These are phyloP conservation scores for Ceratina japonica DNA, from an alignment of 1,140 invertebrate genomes.

Conservation along the genomic window DNA sequence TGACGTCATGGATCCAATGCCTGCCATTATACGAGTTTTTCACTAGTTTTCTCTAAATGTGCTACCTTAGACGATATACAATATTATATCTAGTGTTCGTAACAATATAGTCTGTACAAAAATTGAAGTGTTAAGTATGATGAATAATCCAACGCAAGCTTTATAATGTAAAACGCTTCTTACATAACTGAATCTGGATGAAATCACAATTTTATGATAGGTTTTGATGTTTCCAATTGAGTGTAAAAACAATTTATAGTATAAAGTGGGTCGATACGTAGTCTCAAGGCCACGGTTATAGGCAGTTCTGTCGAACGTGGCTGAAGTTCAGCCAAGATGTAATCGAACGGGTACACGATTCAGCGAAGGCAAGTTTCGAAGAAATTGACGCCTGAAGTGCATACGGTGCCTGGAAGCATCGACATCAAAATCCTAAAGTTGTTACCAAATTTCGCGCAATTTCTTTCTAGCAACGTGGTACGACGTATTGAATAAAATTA, in stretches of 20 bases:
- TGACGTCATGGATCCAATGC: no score
- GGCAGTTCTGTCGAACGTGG: background rate
- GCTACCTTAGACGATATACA: no score
- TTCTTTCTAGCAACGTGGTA: background rate
- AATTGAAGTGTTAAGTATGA: no score
- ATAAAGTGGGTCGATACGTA: background rate
- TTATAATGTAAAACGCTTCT: no score
- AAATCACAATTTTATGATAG: no score
- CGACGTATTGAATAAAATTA: background rate
- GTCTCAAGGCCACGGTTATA: no score
- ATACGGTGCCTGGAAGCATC: background rate
- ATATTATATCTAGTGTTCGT: no score
- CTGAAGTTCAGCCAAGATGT: background rate
- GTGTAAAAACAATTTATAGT: background rate
- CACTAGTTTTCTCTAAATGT: no score
- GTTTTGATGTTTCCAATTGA: background rate
- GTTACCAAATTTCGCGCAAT: conserved; percentile 14
- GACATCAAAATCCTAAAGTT: background rate
- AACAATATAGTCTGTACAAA: no score
- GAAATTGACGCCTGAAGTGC: conserved; percentile 11
- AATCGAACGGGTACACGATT: conserved; percentile 3
- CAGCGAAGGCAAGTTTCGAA: conserved; percentile 2
- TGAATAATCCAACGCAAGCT: no score
- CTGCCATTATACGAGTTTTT: no score
- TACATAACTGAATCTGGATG: no score